Base-by-base conservation (phyloP, 2,797 vertebrate genomes). In the Clarias laeviceps region DNA sequence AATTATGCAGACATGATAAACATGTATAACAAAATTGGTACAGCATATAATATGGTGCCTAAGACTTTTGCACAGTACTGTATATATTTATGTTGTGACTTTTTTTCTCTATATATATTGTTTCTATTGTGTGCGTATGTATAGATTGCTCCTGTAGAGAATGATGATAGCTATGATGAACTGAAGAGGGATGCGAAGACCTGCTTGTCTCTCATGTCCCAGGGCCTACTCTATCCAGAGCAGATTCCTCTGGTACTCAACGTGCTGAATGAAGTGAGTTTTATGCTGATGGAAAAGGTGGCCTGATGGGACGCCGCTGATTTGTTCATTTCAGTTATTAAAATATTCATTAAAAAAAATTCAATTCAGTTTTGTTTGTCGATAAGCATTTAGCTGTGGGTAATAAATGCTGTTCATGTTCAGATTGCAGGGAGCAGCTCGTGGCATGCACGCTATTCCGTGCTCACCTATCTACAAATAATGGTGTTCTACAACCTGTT, bases 401-500 rank as follows among this genome's bases (percentile, higher is more conserved):
- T 72, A 11, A 50, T 65, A 57, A 27, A 78, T 20, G 5, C 17
- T 78, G 40, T 78, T 3, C 20, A 15, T 72, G 40, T 61, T 14
- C 88, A 99, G 98, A 98, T 97, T 90, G 95, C 97, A 85, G 94
- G 92, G 90, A 97, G 95, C 94, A 96, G 96, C 94, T 99, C 97
- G 79, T 99, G 98, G 98, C 98, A 99, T 80, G 96, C 98, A 5
- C 95, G 97, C 86, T 99, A 96, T 90, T 97, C 98, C 12, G 95
- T 98, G 17, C 91, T 99, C 90, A 98, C 97, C 93, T 99, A 98
- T 96, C 95, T 99, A 92, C 98, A 99, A 95, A 97, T 97, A 89
- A 97, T 96, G 96, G 97, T 99, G 78, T 99, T 99, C 94, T 98
- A 99, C 95, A 99, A 99, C 94, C 94, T 99, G 89, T 99, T 99